Conservation (phyloP, 2,888 invertebrate species). For the Drosophila paranaensis region DNA sequence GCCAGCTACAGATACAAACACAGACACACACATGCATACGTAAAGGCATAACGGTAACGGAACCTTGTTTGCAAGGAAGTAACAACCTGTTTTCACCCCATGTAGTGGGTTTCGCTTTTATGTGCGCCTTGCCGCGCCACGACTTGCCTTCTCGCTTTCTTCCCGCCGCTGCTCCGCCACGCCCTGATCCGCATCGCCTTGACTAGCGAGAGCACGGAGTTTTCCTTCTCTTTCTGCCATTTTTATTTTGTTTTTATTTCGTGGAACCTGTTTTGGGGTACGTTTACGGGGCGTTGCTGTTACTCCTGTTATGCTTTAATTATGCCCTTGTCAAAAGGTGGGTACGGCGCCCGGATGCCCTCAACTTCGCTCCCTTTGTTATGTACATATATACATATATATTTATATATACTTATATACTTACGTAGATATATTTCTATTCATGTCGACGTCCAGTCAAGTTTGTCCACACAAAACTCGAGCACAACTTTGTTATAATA, state of each 20-base stretch:
- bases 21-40: constrained; percentile 44
- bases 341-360: constrained; percentile 44
- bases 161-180: constrained; percentile 13
- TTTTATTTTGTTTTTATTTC: constrained; percentile 7
- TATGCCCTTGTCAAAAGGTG: constrained; percentile 80
- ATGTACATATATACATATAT: constrained; percentile 10
- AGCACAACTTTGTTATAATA: constrained; percentile 22
- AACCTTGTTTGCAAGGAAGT: constrained; percentile 81
- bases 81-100: constrained; percentile 80
- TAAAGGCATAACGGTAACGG: constrained; percentile 77
- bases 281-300: constrained; percentile 59
- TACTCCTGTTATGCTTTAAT: constrained; percentile 75
- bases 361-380: constrained; percentile 42
- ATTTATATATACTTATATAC: not conserved
- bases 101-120: constrained; percentile 72
- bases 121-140: constrained; percentile 43
- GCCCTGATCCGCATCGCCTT: constrained; percentile 43
- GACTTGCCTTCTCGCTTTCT: constrained; percentile 9
- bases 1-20: constrained; percentile 53
- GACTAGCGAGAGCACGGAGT: constrained; percentile 11
- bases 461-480: constrained; percentile 29
- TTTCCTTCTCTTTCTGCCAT: not conserved
- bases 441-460: constrained; percentile 14
- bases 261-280: constrained; percentile 33
- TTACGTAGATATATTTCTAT: constrained; percentile 12